A percentile compares a stretch with the other conserved stretches of the same genome.
Conservation (phyloP, 2,888 invertebrate genomes). For the Melanostoma mellinum region DNA sequence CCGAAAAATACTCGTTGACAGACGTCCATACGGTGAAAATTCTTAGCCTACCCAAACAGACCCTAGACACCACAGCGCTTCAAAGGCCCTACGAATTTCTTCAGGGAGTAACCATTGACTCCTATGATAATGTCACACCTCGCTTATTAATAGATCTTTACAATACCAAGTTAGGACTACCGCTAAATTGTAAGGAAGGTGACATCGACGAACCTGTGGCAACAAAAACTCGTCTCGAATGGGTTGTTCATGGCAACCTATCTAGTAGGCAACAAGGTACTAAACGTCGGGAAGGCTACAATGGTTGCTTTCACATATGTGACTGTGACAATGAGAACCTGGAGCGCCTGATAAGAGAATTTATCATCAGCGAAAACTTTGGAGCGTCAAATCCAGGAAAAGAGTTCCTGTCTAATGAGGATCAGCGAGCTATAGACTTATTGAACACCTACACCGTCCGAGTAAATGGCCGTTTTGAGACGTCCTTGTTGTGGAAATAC, state of each 20-base stretch:
- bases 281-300: neutral
- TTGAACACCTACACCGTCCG: too few relatives aligned
- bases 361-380: neutral
- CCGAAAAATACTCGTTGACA: neutral
- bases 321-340: neutral
- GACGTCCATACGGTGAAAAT: conserved; percentile 3
- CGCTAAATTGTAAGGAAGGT: neutral
- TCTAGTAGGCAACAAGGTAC: neutral
- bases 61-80: neutral
- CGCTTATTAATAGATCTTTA: conserved; percentile 1
- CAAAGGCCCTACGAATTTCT: neutral
- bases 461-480: too few relatives aligned
- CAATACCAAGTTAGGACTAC: neutral
- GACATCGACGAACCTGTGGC: neutral
- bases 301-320: neutral
- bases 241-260: neutral
- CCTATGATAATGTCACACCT: neutral
- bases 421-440: too few relatives aligned
- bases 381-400: neutral
- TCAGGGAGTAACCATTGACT: neutral
- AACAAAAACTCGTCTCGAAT: conserved; percentile 2
- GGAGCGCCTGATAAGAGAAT: neutral
- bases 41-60: neutral
- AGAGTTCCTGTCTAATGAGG: neutral
- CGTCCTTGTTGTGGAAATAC: too few relatives aligned